Conservation (phyloP, 2,113 vertebrate species). For the Piaya cayana region DNA sequence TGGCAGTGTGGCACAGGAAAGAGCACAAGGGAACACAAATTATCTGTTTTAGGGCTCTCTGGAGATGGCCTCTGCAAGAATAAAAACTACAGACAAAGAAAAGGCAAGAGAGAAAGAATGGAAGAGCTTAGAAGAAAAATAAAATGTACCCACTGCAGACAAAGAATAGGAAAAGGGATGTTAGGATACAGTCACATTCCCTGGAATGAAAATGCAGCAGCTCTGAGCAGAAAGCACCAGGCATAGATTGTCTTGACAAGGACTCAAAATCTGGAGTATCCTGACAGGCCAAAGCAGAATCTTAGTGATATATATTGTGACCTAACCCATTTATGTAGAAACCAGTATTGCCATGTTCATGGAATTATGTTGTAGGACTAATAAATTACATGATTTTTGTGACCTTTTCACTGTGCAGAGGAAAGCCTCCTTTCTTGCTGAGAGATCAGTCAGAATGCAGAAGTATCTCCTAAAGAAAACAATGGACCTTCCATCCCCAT, state of each 20-base stretch:
- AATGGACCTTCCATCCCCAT: background rate
- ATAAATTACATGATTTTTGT: background rate
- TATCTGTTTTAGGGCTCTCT: slow-evolving; percentile 3
- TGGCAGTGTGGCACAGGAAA: slow-evolving; percentile 34
- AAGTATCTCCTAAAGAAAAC: background rate
- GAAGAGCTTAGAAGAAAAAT: background rate
- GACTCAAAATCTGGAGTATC: background rate
- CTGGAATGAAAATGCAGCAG: background rate
- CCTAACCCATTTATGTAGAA: background rate
- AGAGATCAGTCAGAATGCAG: background rate
- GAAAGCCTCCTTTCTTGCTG: background rate
- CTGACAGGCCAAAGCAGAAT: background rate
- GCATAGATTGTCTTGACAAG: background rate
- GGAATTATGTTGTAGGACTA: background rate
- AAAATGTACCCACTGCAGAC: background rate
- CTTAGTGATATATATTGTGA: background rate
- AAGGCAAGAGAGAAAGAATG: background rate
- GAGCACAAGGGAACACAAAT: background rate
- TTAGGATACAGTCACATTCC: background rate
- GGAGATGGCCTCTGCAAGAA: background rate
- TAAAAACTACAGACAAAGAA: background rate
- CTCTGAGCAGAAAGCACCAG: background rate
- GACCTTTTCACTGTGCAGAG: background rate
- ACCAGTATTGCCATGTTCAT: background rate
- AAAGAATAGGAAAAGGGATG: background rate